Evolutionary conservation across 1,140 invertebrate species (phyloP).

Genomic region (Apis dorsata): DNA sequence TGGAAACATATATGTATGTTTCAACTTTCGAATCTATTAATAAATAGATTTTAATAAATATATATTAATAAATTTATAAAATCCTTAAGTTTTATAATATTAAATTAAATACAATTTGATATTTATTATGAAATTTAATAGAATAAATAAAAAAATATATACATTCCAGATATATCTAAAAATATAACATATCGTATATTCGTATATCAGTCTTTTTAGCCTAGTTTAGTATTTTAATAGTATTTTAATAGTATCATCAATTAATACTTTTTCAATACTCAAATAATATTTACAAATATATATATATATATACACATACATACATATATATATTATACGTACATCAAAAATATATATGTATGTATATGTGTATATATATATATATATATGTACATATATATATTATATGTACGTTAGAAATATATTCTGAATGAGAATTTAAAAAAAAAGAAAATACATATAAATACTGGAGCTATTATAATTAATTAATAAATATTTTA

Average conservation of each 20-base stretch:
- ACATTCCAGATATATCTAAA: neutral
- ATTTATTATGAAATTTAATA: neutral
- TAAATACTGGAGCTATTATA: conserved; percentile 31
- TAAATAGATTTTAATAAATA: no score
- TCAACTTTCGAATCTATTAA: conserved; percentile 13
- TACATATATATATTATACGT: no score
- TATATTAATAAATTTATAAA: no score
- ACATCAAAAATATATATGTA: no score
- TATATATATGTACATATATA: no score
- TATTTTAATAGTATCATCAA: neutral
- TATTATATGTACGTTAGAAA: no score
- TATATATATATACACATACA: no score
- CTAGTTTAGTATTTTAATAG: neutral
- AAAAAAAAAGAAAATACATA: neutral
- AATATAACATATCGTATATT: neutral
- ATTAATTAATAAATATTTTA: conserved; percentile 16
- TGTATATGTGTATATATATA: no score
- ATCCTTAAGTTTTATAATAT: conserved; percentile 11
- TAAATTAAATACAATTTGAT: neutral
- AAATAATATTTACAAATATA: neutral
- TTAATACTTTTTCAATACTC: conserved; percentile 41
- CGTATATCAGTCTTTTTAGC: conserved; percentile 35
- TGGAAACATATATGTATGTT: conserved; percentile 9
- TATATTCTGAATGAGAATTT: neutral
- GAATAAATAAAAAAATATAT: conserved; percentile 23